Conservation (phyloP, 2,113 vertebrate species). For the Philantomba maxwellii region DNA sequence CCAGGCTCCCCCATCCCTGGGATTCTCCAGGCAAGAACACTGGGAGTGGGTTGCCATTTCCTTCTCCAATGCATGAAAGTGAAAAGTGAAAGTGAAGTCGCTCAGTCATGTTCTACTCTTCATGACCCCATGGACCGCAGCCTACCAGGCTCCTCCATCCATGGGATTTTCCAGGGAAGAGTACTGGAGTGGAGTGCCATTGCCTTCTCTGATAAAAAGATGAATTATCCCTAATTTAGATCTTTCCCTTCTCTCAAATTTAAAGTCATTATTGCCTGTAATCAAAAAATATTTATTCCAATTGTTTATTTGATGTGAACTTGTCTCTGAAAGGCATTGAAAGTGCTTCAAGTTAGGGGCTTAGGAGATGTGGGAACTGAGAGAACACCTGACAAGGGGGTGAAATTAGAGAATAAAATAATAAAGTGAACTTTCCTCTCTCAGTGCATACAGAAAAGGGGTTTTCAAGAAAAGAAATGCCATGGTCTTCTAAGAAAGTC, state of each 20-base stretch:
- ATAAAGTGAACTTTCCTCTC: neutral
- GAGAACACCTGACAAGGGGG: neutral
- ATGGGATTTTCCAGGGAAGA: too few relatives aligned
- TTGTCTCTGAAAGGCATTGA: neutral
- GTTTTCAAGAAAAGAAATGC: neutral
- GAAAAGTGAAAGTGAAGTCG: too few relatives aligned
- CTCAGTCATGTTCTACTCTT: too few relatives aligned
- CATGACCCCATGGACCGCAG: too few relatives aligned
- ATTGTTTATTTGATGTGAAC: neutral
- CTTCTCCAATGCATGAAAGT: too few relatives aligned
- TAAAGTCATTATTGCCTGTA: neutral
- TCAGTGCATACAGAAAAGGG: accelerated
- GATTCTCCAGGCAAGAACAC: too few relatives aligned
- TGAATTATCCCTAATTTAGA: neutral
- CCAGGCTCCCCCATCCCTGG: too few relatives aligned
- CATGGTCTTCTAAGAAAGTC: neutral
- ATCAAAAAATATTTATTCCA: neutral
- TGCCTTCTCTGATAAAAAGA: neutral
- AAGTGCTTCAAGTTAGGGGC: neutral
- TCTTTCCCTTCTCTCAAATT: neutral
- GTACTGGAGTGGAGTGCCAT: too few relatives aligned
- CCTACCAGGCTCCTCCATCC: too few relatives aligned
- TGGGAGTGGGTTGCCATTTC: too few relatives aligned
- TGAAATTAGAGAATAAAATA: neutral
- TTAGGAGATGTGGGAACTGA: neutral